Conservation (phyloP, 2,113 vertebrate species). For the Hemiscyllium ocellatum region DNA sequence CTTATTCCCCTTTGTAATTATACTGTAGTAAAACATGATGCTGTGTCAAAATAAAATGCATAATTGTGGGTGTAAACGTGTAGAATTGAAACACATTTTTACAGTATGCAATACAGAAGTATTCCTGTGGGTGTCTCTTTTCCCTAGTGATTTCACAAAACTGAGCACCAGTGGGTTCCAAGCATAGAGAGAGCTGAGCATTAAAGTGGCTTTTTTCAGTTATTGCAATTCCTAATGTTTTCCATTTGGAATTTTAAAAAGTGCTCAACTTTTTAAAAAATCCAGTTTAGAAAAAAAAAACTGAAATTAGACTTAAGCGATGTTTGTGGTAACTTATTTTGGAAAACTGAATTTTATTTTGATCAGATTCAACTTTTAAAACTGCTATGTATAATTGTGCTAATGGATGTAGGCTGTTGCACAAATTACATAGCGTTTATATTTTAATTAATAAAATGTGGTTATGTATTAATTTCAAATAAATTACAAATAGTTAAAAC, state of each 20-base stretch:
- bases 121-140: constrained; percentile 64
- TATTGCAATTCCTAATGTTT: neutral
- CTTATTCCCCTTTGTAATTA: neutral
- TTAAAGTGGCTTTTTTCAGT: neutral
- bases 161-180: neutral
- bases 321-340: neutral
- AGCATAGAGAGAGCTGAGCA: neutral
- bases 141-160: constrained; percentile 35
- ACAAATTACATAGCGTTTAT: neutral
- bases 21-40: neutral
- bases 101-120: constrained; percentile 54
- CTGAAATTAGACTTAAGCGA: neutral
- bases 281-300: neutral
- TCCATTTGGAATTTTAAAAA: neutral
- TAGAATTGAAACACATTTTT: constrained; percentile 9
- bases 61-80: neutral
- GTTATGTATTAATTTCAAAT: neutral
- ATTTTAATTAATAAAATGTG: neutral
- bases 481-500: constrained; percentile 10
- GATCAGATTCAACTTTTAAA: neutral
- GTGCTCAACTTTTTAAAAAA: neutral
- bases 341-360: constrained; percentile 10
- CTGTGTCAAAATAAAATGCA: neutral
- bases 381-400: neutral
- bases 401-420: neutral